Conservation (phyloP, 2,888 invertebrate genomes). For the Drosophila flavopinicola region DNA sequence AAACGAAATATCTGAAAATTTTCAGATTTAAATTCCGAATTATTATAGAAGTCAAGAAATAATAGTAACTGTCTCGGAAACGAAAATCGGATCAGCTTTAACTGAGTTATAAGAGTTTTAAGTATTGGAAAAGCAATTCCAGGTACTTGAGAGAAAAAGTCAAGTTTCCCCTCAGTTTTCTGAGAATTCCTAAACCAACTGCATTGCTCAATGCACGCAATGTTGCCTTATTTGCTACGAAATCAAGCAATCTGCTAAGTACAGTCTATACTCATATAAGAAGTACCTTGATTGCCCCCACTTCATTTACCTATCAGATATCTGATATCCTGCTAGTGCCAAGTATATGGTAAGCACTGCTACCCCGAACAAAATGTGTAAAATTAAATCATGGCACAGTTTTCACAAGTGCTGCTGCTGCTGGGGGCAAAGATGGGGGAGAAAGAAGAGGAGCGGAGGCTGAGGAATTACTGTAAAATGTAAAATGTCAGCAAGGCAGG, state of each 20-base stretch:
- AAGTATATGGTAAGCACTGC: slow-evolving; percentile 1
- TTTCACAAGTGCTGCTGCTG: slow-evolving; percentile 15
- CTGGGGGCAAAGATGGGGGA: too few species aligned
- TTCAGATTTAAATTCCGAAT: too few species aligned
- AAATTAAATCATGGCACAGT: slow-evolving; percentile 67
- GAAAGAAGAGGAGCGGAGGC: neutral
- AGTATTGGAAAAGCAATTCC: too few species aligned
- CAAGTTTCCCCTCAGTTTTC: too few species aligned
- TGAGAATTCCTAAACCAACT: neutral
- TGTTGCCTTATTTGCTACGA: neutral
- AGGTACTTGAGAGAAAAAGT: too few species aligned
- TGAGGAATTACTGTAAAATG: slow-evolving; percentile 54
- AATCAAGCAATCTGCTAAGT: neutral
- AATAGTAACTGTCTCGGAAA: too few species aligned
- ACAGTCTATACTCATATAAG: slow-evolving; percentile 3
- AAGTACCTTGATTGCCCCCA: slow-evolving; percentile 4
- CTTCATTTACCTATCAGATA: slow-evolving; percentile 4
- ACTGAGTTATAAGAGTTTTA: too few species aligned
- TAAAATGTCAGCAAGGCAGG: slow-evolving; percentile 57
- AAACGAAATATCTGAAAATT: too few species aligned
- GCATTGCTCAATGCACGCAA: too few species aligned
- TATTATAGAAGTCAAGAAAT: too few species aligned
- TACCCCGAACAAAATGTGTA: slow-evolving; percentile 49
- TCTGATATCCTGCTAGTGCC: slow-evolving; percentile 23
- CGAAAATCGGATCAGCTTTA: too few species aligned